Evolutionary conservation across 2,797 vertebrate genomes (phyloP), one percentile per base, ranked within the genome.

Genomic region (Coregonus sp.): DNA sequence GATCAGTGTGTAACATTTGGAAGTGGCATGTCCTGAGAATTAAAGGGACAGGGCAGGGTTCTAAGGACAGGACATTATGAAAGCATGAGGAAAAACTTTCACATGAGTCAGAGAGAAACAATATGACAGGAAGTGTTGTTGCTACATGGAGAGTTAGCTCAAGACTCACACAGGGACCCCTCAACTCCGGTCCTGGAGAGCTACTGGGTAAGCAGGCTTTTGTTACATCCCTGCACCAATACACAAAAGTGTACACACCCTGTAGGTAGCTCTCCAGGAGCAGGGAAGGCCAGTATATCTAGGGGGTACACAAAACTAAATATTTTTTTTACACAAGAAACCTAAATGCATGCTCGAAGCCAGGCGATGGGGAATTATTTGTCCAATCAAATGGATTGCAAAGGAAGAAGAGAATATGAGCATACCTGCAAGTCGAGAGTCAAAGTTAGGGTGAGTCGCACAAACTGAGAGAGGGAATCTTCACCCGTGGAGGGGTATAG

Each of bases 401-500:
- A 31, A 25, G 33, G 6, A 14, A 16, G 15, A 31, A 47, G 15
- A 25, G 6, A 50, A 31, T 0, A 4, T 2, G 14, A 6, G 33
- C 29, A 1, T 81, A 96, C 96, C 95, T 96, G 90, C 72, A 88
- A 89, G n/a, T 95, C 94, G 0, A 99, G 93, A 7, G 92, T 94
- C 86, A 98, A 89, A 67, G 94, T 92, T 84, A 99, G 92, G 0
- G 96, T 96, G 80, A 97, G 96, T 25, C 96, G 87, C 20, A 99
- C 97, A 11, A 96, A 99, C 90, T 98, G 98, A 0, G 96, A 96
- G 50, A 97, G 94, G 0, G 94, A 94, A 88, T 98, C 97, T 82
- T 98, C 93, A 0, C 93, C 97, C 5, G 97, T 98, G 81, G 97
- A 97, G 0, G 97, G 97, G 84, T 97, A 90, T 74, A 98, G 90